These are phyloP conservation scores for Pollenia griseotomentosa DNA, from an alignment of 2,888 invertebrate species.

Conservation along the genomic window DNA sequence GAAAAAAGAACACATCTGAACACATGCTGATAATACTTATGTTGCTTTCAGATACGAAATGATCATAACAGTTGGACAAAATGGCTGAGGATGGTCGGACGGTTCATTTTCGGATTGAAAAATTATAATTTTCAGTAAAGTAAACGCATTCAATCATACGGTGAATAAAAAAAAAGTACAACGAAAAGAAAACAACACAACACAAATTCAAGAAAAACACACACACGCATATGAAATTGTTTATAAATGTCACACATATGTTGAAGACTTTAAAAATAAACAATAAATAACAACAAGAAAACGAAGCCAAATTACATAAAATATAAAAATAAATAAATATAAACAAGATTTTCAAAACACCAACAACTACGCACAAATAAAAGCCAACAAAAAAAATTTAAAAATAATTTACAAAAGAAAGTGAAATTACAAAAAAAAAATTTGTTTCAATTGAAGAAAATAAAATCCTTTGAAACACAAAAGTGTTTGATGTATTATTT, in stretches of 20 bases:
- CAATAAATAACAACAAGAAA: slow-evolving; percentile 18
- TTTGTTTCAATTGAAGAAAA: neutral
- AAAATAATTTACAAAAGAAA: slow-evolving; percentile 29
- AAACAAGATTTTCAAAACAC: slow-evolving; percentile 7
- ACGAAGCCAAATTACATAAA: neutral
- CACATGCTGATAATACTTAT: slow-evolving; percentile 48
- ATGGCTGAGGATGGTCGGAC: slow-evolving; percentile 64
- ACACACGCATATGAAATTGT: slow-evolving; percentile 45
- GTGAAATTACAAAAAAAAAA: slow-evolving; percentile 22
- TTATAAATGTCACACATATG: slow-evolving; percentile 67
- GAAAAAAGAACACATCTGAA: slow-evolving; percentile 31
- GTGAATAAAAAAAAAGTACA: slow-evolving; percentile 10
- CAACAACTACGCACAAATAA: slow-evolving; percentile 6
- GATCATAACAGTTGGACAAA: slow-evolving; percentile 67
- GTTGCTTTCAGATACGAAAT: slow-evolving; percentile 49
- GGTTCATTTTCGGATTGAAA: slow-evolving; percentile 52
- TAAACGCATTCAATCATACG: slow-evolving; percentile 34
- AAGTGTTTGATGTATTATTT: slow-evolving; percentile 16
- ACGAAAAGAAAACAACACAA: slow-evolving; percentile 4
- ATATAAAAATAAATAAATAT: slow-evolving; percentile 32
- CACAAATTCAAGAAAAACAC: slow-evolving; percentile 16
- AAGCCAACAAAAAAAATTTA: neutral
- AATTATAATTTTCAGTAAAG: slow-evolving; percentile 28
- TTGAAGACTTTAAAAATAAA: slow-evolving; percentile 42
- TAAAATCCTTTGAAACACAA: neutral